These are phyloP conservation scores for Luehdorfia chinensis DNA, from an alignment of 1,140 invertebrate genomes.

Conservation along the genomic window DNA sequence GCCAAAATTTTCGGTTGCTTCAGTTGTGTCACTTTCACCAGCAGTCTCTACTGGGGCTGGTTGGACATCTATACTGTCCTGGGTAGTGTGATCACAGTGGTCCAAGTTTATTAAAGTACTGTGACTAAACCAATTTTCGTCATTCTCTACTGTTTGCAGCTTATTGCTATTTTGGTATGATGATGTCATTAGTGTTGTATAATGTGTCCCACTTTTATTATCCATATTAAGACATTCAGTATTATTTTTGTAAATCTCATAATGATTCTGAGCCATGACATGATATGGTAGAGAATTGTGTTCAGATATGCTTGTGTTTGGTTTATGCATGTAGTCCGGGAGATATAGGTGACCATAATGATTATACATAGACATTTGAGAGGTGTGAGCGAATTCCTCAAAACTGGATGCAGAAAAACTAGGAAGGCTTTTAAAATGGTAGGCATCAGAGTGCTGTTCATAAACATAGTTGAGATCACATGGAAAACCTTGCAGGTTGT, in stretches of 20 bases:
- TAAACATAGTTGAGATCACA: constrained; percentile 72
- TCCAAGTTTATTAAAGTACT: constrained; percentile 62
- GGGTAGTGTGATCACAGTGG: constrained; percentile 77
- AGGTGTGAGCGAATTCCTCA: constrained; percentile 77
- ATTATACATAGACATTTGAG: constrained; percentile 76
- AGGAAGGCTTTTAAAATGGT: constrained; percentile 61
- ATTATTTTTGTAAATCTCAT: constrained; percentile 65
- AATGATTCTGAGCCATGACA: constrained; percentile 51
- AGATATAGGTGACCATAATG: constrained; percentile 76
- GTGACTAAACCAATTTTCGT: constrained; percentile 72
- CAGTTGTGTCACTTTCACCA: constrained; percentile 35
- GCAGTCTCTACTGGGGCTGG: constrained; percentile 43
- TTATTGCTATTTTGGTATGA: constrained; percentile 80
- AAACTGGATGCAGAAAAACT: constrained; percentile 76
- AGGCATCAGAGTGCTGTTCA: constrained; percentile 48
- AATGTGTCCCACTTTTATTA: constrained; percentile 72
- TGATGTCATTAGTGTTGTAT: constrained; percentile 78
- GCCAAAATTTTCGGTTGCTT: constrained; percentile 87
- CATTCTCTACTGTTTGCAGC: constrained; percentile 77
- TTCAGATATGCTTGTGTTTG: constrained; percentile 43
- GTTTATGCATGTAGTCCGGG: constrained; percentile 68
- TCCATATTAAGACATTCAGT: constrained; percentile 52
- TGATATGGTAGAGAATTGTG: constrained; percentile 54
- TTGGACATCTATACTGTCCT: constrained; percentile 81
- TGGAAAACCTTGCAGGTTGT: constrained; percentile 63